Conservation (phyloP, 2,888 invertebrate genomes). For the Diplolepis rosae region DNA sequence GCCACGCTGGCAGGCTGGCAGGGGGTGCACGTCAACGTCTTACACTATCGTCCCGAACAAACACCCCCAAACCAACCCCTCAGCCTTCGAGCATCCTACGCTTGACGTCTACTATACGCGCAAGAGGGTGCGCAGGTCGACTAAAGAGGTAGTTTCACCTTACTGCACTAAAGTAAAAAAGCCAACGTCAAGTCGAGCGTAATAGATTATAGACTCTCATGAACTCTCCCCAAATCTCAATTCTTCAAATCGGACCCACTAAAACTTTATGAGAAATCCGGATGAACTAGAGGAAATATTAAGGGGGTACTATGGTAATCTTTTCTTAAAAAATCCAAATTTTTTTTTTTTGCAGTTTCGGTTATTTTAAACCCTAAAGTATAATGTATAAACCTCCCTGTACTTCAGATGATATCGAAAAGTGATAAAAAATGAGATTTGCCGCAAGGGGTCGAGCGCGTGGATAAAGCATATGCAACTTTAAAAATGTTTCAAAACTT, state of each 20-base stretch:
- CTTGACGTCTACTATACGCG: constrained; percentile 51
- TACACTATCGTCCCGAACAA: constrained; percentile 73
- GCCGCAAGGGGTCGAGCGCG: too few relatives aligned
- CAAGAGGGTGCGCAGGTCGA: constrained; percentile 42
- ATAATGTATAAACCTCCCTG: too few relatives aligned
- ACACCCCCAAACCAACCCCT: constrained; percentile 62
- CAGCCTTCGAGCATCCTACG: constrained; percentile 62
- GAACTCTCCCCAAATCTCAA: neutral
- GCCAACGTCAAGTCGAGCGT: constrained; percentile 37
- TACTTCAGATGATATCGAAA: too few relatives aligned
- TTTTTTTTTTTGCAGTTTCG: too few relatives aligned
- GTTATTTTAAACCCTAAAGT: too few relatives aligned
- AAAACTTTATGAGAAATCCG: neutral
- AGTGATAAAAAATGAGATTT: too few relatives aligned
- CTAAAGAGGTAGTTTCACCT: constrained; percentile 36
- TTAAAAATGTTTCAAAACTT: too few relatives aligned
- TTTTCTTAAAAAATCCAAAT: too few relatives aligned
- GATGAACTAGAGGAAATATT: too few relatives aligned
- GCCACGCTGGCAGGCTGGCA: constrained; percentile 62
- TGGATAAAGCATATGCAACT: too few relatives aligned
- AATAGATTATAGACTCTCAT: constrained; percentile 38
- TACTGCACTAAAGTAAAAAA: constrained; percentile 47
- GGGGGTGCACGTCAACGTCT: constrained; percentile 73
- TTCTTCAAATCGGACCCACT: neutral
- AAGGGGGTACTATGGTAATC: too few relatives aligned